phyloP scores from a whole-genome alignment of 2,888 invertebrate genomes.

The Ctena decussata region DNA sequence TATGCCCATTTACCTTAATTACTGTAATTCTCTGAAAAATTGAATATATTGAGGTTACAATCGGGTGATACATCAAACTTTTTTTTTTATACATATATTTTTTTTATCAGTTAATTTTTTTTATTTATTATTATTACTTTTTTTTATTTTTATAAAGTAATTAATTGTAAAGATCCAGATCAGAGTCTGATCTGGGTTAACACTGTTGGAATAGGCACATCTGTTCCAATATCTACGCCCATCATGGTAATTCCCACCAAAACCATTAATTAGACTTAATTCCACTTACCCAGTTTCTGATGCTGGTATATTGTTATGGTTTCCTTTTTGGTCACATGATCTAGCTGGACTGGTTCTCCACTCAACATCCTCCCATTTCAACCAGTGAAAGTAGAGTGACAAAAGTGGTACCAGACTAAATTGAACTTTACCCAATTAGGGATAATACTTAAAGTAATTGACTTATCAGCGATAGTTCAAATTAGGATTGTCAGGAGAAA shows the following conservation, averaged over 20 bases:
- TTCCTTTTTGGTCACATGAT: neutral
- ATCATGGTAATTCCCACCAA: neutral
- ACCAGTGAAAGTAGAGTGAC: neutral
- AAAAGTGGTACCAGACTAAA: neutral
- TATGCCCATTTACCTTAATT: too few species aligned
- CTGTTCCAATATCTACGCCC: neutral
- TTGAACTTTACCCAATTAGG: neutral
- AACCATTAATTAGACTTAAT: neutral
- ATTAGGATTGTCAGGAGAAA: too few species aligned
- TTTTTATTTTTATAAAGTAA: neutral
- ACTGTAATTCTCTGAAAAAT: too few species aligned
- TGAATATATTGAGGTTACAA: too few species aligned
- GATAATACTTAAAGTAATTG: neutral
- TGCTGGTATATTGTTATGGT: neutral
- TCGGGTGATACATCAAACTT: too few species aligned
- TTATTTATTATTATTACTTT: too few species aligned
- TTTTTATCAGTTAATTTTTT: too few species aligned
- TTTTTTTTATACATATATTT: too few species aligned
- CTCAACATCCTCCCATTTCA: neutral
- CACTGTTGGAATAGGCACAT: neutral
- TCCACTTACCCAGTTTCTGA: neutral
- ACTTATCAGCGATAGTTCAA: slow-evolving; percentile 1
- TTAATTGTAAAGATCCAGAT: neutral
- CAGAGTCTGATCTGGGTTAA: neutral
- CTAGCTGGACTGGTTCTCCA: neutral